These are phyloP conservation scores for Pipistrellus pipistrellus DNA, from an alignment of 2,797 vertebrate genomes.

Conservation along the genomic window DNA sequence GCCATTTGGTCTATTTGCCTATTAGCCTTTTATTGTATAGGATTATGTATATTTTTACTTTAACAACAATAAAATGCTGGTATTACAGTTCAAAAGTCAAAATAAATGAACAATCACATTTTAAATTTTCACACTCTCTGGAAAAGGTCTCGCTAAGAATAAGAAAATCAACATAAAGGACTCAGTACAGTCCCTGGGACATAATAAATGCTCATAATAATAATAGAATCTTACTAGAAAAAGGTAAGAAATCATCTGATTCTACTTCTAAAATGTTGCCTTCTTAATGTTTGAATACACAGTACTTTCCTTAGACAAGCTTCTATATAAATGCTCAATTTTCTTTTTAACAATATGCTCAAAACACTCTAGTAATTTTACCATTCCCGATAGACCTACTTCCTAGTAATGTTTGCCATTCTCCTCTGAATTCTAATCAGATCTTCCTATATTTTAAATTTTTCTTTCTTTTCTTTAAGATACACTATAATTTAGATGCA, in stretches of 20 bases:
- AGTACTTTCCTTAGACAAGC: neutral
- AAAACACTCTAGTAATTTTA: conserved; percentile 51
- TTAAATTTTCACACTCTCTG: conserved; percentile 27
- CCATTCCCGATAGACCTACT: neutral
- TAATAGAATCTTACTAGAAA: conserved; percentile 1
- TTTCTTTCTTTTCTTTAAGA: conserved; percentile 40
- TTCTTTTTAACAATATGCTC: conserved; percentile 24
- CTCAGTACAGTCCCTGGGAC: neutral
- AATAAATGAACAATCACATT: conserved; percentile 41
- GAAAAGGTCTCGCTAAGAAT: conserved; percentile 16
- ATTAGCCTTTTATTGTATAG: too few relatives aligned
- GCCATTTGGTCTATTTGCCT: too few relatives aligned
- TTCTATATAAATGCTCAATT: conserved; percentile 1
- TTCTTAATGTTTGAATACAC: neutral
- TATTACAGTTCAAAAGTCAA: neutral
- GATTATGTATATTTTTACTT: conserved; percentile 26
- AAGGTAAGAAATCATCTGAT: conserved; percentile 26
- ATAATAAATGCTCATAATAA: neutral
- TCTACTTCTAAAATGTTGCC: conserved; percentile 34
- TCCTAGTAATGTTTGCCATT: conserved; percentile 34
- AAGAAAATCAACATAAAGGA: conserved; percentile 37
- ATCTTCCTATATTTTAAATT: neutral
- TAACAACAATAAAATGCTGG: neutral
- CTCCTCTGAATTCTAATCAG: conserved; percentile 4
- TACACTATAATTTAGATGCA: conserved; percentile 28